Evolutionary conservation across 1,140 invertebrate genomes (phyloP).

Genomic region (Plutomurus gul): DNA sequence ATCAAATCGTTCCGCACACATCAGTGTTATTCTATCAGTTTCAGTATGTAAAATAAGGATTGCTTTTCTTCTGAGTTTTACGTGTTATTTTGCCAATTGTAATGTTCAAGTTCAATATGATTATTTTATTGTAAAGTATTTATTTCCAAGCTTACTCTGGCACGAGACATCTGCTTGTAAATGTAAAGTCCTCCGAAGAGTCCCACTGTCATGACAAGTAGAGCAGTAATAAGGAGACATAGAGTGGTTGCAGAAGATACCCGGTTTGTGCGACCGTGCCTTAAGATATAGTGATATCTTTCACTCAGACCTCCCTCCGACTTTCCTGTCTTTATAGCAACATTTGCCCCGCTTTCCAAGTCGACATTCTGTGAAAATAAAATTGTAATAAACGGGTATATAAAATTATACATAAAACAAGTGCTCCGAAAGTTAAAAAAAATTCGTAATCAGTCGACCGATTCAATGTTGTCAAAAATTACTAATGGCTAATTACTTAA

Average conservation of each 20-base stretch:
- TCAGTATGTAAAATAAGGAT: no score
- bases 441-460: neutral
- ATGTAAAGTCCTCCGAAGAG: conserved; percentile 76
- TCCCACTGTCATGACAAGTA: conserved; percentile 74
- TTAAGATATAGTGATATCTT: conserved; percentile 58
- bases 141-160: conserved; percentile 56
- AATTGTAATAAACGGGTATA: neutral
- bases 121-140: neutral
- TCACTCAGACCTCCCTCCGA: conserved; percentile 57
- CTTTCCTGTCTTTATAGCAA: conserved; percentile 55
- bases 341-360: conserved; percentile 51
- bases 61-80: no score
- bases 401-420: neutral
- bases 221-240: conserved; percentile 71
- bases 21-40: no score
- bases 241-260: conserved; percentile 68
- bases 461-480: neutral
- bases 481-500: neutral
- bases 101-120: no score
- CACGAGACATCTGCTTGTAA: conserved; percentile 72
- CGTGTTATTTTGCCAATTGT: no score
- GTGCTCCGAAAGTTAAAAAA: no score
- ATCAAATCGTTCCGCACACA: no score
- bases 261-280: conserved; percentile 59
- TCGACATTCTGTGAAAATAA: conserved; percentile 31